A percentile compares a stretch with the other conserved stretches of the same genome.
These are phyloP conservation scores for Mythimna impura DNA, from an alignment of 2,888 invertebrate genomes.

Conservation along the genomic window DNA sequence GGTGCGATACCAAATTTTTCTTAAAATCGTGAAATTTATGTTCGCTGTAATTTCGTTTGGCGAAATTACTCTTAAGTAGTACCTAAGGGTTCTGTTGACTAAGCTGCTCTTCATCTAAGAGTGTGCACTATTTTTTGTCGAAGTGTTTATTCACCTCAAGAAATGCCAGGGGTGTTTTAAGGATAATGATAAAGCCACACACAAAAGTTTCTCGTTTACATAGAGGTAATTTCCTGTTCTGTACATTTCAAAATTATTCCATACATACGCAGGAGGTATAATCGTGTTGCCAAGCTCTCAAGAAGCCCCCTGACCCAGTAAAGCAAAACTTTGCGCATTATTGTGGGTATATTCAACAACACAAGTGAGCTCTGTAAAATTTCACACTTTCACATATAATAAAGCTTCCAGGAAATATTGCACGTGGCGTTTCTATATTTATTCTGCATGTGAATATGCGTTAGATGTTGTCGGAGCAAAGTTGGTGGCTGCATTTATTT, in stretches of 20 bases:
- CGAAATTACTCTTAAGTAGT: conserved; percentile 70
- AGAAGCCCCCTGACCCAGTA: conserved; percentile 69
- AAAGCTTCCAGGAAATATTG: conserved; percentile 59
- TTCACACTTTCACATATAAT: conserved; percentile 61
- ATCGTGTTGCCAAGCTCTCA: conserved; percentile 63
- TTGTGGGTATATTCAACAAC: conserved; percentile 70
- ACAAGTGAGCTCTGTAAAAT: conserved; percentile 65
- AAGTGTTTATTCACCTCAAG: conserved; percentile 51
- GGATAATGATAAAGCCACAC: conserved; percentile 61
- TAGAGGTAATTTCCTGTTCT: conserved; percentile 72
- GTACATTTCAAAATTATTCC: conserved; percentile 70
- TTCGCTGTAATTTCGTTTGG: conserved; percentile 73
- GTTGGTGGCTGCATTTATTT: conserved; percentile 35
- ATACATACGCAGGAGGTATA: conserved; percentile 63
- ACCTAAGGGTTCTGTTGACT: conserved; percentile 32
- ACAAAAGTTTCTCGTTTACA: conserved; percentile 64
- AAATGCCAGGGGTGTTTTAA: conserved; percentile 51
- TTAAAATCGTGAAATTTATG: conserved; percentile 84
- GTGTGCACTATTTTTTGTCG: conserved; percentile 57
- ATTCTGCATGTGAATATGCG: conserved; percentile 44
- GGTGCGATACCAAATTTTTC: conserved; percentile 84
- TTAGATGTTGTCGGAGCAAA: conserved; percentile 27
- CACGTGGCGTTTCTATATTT: conserved; percentile 57
- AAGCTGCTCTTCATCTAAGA: conserved; percentile 51
- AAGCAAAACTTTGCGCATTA: conserved; percentile 75